These are phyloP conservation scores for Saccopteryx leptura DNA, from an alignment of 2,113 vertebrate species.

Conservation along the genomic window DNA sequence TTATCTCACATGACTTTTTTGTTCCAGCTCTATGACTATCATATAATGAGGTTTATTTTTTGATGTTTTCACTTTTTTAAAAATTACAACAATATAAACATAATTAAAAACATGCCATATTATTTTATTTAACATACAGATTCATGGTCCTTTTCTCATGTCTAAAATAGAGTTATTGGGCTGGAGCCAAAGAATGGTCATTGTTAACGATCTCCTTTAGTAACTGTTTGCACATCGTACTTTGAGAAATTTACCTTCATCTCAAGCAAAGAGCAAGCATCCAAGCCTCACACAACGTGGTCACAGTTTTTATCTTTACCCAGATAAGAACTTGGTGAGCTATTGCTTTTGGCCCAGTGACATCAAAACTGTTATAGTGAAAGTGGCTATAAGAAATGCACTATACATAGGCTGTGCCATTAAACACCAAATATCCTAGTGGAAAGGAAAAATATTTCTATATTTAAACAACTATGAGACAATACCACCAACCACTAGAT, in stretches of 20 bases:
- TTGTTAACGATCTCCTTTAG: background rate
- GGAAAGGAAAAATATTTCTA: background rate
- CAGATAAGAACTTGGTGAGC: background rate
- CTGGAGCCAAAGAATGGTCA: background rate
- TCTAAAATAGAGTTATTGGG: background rate
- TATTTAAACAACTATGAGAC: background rate
- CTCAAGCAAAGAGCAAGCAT: background rate
- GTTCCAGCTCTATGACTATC: background rate
- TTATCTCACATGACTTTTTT: background rate
- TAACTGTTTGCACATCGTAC: background rate
- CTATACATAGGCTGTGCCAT: background rate
- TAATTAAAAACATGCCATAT: background rate
- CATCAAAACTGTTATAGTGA: background rate
- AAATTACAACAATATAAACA: background rate
- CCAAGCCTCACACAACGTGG: background rate
- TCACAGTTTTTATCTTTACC: background rate
- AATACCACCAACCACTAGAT: background rate
- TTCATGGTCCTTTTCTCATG: background rate
- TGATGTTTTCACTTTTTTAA: slow-evolving; percentile 3
- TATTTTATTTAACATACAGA: background rate
- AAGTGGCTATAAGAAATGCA: background rate
- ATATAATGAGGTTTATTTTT: background rate
- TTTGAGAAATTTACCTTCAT: slow-evolving; percentile 1
- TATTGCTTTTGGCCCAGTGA: background rate
- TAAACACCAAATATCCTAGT: background rate